Evolutionary conservation across 2,113 vertebrate species (phyloP).

Genomic region (Pelecanus crispus): DNA sequence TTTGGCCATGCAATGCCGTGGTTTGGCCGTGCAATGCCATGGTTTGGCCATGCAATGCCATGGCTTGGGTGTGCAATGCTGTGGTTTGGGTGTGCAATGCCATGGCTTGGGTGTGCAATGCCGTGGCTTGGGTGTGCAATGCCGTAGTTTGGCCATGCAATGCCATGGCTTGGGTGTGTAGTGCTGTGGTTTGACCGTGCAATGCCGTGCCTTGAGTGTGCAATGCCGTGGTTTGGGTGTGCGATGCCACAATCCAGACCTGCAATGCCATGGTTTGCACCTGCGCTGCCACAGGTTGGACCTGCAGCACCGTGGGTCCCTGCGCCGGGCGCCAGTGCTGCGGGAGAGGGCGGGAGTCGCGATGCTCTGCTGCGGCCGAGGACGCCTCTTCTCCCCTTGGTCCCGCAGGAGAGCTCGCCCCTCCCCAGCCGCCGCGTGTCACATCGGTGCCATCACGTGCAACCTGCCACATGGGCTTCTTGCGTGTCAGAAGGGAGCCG

Average conservation of each 20-base stretch:
- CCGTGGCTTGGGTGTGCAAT: not conserved
- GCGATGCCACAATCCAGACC: not conserved
- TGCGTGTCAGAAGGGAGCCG: not conserved
- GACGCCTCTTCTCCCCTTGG: not conserved
- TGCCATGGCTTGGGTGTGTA: not conserved
- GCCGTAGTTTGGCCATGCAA: not conserved
- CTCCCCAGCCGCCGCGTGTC: not conserved
- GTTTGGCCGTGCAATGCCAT: not conserved
- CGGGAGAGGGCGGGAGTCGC: not conserved
- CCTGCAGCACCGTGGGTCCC: fast-evolving
- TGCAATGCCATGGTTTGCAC: not conserved
- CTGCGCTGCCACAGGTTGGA: too few relatives aligned
- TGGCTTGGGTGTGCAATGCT: too few relatives aligned
- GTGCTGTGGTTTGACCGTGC: not conserved
- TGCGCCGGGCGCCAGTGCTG: not conserved
- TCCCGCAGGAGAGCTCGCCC: fast-evolving
- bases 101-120: fast-evolving
- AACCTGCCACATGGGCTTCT: not conserved
- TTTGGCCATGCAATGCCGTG: too few relatives aligned
- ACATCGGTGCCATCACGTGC: not conserved
- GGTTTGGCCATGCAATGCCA: not conserved
- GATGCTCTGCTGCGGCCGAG: fast-evolving
- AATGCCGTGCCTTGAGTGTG: not conserved
- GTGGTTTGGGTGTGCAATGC: not conserved
- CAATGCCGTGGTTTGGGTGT: too few relatives aligned